phyloP scores from a whole-genome alignment of 2,888 invertebrate genomes.

The Xylocampa areola region DNA sequence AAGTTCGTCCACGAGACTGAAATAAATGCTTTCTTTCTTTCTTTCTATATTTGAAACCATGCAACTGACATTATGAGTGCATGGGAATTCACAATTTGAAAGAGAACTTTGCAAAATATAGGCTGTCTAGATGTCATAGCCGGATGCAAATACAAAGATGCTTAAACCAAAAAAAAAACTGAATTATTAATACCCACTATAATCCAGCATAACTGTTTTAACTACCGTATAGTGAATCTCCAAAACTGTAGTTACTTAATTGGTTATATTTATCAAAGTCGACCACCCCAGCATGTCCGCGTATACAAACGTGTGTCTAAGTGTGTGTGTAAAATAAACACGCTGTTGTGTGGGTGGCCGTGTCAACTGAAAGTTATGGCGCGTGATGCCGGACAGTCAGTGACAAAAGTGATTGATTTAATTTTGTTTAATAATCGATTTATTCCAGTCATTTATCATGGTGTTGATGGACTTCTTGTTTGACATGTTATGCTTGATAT shows the following conservation, averaged over 20 bases:
- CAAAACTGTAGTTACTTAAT: constrained; percentile 46
- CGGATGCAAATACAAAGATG: neutral
- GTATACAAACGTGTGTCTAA: constrained; percentile 6
- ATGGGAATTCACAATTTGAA: no score
- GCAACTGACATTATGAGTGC: no score
- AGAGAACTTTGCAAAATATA: no score
- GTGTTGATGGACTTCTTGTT: constrained; percentile 36
- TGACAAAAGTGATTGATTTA: constrained; percentile 52
- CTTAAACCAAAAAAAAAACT: no score
- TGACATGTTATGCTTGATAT: constrained; percentile 30
- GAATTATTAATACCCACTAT: no score
- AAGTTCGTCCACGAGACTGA: no score
- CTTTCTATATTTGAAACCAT: no score
- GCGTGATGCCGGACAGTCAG: constrained; percentile 53
- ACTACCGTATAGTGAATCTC: constrained; percentile 36
- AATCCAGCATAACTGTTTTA: constrained; percentile 32
- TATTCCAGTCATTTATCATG: constrained; percentile 44
- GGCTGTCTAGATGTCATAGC: no score
- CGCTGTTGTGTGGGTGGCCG: constrained; percentile 51
- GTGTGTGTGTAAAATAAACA: constrained; percentile 44
- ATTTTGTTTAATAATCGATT: constrained; percentile 46
- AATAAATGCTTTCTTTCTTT: no score
- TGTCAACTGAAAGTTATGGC: constrained; percentile 61
- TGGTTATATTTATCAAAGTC: constrained; percentile 54
- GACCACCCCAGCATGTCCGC: constrained; percentile 48